A percentile compares a stretch with the other conserved stretches of the same genome.
These are phyloP conservation scores for Drosophila quadrilineata DNA, from an alignment of 1,140 invertebrate species.

Conservation along the genomic window DNA sequence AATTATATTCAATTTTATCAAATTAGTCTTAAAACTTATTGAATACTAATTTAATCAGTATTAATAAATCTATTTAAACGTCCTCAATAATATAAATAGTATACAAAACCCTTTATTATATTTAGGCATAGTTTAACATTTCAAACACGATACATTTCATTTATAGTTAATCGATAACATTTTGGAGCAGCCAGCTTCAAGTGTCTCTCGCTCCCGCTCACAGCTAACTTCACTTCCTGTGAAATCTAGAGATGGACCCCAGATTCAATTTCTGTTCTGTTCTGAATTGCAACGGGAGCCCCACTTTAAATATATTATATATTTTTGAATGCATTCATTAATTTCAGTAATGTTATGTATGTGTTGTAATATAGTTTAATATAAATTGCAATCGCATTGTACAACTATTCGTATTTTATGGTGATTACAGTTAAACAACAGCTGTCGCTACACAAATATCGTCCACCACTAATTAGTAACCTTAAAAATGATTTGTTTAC, in stretches of 20 bases:
- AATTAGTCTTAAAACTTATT: slow-evolving; percentile 40
- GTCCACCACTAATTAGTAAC: slow-evolving; percentile 44
- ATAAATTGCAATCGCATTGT: too few species aligned
- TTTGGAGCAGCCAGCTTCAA: neutral
- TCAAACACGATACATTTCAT: too few species aligned
- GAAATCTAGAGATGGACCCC: neutral
- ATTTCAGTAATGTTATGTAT: neutral
- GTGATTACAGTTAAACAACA: neutral
- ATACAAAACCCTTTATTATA: too few species aligned
- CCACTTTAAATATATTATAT: neutral
- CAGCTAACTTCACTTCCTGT: neutral
- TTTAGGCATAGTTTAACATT: too few species aligned
- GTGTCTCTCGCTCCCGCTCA: too few species aligned
- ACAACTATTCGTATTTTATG: too few species aligned
- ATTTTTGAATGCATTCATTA: neutral
- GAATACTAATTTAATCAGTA: slow-evolving; percentile 33
- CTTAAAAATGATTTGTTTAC: slow-evolving; percentile 80
- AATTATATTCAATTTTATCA: slow-evolving; percentile 33
- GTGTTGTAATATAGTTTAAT: neutral
- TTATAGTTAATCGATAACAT: neutral
- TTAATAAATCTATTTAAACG: slow-evolving; percentile 58
- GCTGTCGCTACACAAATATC: neutral
- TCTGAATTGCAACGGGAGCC: neutral
- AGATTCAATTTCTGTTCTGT: neutral
- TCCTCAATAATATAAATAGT: too few species aligned